Evolutionary conservation across 1,140 invertebrate species (phyloP).

Genomic region (Carcinoscorpius rotundicauda): DNA sequence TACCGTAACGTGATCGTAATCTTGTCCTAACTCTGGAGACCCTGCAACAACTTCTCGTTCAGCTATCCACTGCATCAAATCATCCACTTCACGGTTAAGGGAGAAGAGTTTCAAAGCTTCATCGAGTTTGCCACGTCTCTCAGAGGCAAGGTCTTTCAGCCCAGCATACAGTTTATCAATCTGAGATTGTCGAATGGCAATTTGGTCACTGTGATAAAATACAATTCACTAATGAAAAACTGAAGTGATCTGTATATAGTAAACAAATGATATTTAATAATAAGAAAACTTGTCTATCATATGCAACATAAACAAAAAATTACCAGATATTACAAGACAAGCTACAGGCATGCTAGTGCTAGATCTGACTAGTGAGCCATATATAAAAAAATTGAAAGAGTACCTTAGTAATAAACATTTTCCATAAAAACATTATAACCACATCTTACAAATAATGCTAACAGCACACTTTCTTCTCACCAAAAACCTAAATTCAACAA

Average conservation of each 20-base stretch:
- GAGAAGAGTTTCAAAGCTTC: conserved; percentile 92
- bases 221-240: background rate
- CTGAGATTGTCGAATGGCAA: conserved; percentile 90
- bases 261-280: background rate
- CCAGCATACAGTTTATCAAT: conserved; percentile 97
- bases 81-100: conserved; percentile 91
- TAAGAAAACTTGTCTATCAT: no score
- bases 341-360: no score
- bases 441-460: no score
- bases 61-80: conserved; percentile 97
- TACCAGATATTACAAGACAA: background rate
- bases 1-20: conserved; percentile 90
- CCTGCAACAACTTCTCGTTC: conserved; percentile 93
- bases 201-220: conserved; percentile 51
- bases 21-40: conserved; percentile 95
- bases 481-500: no score
- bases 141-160: conserved; percentile 86
- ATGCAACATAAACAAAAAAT: background rate
- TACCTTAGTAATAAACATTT: no score
- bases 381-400: no score
- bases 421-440: no score
- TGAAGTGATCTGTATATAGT: background rate
- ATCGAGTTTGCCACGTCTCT: conserved; percentile 82
- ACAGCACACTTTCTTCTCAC: no score
- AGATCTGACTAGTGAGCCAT: no score